These are phyloP conservation scores for Meandrina meandrites DNA, from an alignment of 92 coral and sea anemone genomes.

Conservation along the genomic window DNA sequence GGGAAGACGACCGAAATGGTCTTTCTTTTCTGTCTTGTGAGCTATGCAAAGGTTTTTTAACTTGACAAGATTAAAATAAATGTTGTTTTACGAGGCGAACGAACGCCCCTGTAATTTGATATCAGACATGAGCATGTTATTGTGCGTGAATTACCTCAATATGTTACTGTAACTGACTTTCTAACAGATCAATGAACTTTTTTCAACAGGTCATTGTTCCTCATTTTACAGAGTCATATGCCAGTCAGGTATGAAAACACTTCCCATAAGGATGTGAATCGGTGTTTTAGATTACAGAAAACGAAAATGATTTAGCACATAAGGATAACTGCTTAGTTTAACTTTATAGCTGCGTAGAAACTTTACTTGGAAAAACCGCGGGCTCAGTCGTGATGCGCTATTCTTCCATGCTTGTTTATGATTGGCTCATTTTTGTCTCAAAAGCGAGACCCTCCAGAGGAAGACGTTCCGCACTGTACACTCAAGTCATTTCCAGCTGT, in stretches of 20 bases:
- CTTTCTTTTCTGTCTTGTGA: neutral
- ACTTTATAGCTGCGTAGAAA: no score
- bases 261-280: neutral
- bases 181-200: neutral
- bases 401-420: neutral
- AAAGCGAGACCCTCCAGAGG: slow-evolving; percentile 95
- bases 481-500: slow-evolving; percentile 95
- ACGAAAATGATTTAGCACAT: no score
- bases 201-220: slow-evolving; percentile 89
- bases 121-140: neutral
- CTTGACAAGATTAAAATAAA: no score
- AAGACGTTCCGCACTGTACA: slow-evolving; percentile 95
- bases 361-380: neutral
- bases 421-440: neutral
- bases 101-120: no score
- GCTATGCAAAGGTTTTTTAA: neutral
- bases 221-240: slow-evolving; percentile 86
- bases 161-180: neutral
- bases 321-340: no score
- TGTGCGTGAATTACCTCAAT: neutral
- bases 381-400: neutral
- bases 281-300: neutral
- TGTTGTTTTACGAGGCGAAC: no score
- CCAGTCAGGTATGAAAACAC: slow-evolving; percentile 83
- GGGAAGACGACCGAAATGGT: neutral